Base-by-base conservation (phyloP, 2,888 invertebrate genomes). In the Galerucella pusilla region DNA sequence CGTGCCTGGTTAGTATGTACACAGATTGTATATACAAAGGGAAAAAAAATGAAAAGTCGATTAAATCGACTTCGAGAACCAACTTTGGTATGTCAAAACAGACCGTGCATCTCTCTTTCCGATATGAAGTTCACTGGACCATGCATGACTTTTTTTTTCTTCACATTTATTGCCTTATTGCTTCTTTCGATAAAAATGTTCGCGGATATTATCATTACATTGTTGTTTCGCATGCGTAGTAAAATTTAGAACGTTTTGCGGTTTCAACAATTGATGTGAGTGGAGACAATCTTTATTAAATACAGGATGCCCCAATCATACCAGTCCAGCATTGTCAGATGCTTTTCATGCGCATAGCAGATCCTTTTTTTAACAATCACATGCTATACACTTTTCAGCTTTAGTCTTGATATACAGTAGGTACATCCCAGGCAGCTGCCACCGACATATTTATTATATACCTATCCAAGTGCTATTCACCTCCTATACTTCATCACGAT, bases 21-120 rank as follows among this genome's bases (percentile, higher is more conserved):
- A 76, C 68, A 76, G 75, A 67, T 76, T 71, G 70, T 73, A 7
- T 57, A 74, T 63, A 49, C 52, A 70, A 63, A 71, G 71, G 72
- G 52, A 14, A 25, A 46, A 61, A 70, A 49, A 78, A 81, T 81
- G 80, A 81, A 80, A 72, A 78, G 71, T 78, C 80, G 82, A 83
- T 83, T 81, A 81, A 82, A 83, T 83, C 82, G 80, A 81, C 80
- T 81, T 76, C 75, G 74, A 82, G 80, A 57, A 66, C 72, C 76
- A 78, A 81, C 80, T 80, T 78, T 77, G 81, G 79, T 80, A 81
- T 82, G 81, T 82, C 82, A 82, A 82, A 81, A 82, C 80, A 77
- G 75, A 78, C 79, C 81, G 81, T 82, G 81, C 81, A 82, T 82
- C 82, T 78, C 72, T 81, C 59, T 75, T 77, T 63, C 70, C 57